Evolutionary conservation across 1,140 invertebrate species (phyloP).

Genomic region (Liolophura sinensis): DNA sequence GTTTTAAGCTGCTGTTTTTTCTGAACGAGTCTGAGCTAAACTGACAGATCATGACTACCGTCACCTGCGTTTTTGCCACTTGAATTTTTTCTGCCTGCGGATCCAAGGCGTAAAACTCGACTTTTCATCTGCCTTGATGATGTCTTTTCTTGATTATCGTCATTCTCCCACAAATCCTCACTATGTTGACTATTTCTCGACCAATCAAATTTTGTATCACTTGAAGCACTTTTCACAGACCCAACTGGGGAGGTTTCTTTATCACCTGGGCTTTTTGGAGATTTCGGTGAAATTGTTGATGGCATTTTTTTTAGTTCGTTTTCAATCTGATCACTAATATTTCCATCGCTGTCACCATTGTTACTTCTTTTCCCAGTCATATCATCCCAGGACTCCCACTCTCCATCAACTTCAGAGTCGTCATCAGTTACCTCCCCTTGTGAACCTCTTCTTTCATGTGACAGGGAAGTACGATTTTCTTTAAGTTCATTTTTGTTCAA

Average conservation of each 20-base stretch:
- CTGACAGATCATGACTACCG: background rate
- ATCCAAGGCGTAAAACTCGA: background rate
- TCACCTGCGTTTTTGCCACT: background rate
- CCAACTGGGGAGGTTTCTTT: background rate
- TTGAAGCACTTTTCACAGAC: background rate
- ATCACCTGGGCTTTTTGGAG: background rate
- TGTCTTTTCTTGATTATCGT: background rate
- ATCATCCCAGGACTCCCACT: background rate
- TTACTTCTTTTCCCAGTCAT: background rate
- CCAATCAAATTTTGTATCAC: background rate
- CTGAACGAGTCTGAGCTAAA: too few species aligned
- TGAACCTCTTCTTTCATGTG: too few species aligned
- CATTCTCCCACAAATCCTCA: background rate
- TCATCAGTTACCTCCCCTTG: background rate
- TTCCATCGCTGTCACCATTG: background rate
- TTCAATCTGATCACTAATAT: slow-evolving; percentile 23
- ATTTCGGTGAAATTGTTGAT: background rate
- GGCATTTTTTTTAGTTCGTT: slow-evolving; percentile 13
- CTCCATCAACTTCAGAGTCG: slow-evolving; percentile 1
- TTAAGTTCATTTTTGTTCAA: background rate
- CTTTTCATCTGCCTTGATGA: background rate
- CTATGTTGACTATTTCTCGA: background rate
- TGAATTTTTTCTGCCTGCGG: background rate
- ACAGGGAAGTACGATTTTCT: background rate
- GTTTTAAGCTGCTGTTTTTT: too few species aligned